A percentile compares a stretch with the other conserved stretches of the same genome.
These are phyloP conservation scores for Bos indicus DNA, from an alignment of 2,113 vertebrate species.

Conservation along the genomic window DNA sequence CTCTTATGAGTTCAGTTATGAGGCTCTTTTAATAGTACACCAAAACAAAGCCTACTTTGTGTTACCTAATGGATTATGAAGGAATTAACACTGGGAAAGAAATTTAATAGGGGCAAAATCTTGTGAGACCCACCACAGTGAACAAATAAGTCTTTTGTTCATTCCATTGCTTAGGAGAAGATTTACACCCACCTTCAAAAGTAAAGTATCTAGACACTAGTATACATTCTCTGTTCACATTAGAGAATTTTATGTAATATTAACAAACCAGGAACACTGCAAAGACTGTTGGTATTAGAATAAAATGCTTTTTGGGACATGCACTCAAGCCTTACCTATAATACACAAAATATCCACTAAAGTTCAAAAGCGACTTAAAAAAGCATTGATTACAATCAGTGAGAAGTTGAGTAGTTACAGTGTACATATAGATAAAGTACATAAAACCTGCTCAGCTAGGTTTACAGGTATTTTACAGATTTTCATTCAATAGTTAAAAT, in stretches of 20 bases:
- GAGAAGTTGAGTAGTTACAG: background rate
- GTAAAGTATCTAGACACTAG: background rate
- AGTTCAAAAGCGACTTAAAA: background rate
- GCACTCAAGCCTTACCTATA: background rate
- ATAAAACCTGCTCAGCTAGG: background rate
- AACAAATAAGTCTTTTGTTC: constrained; percentile 6
- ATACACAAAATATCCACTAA: background rate
- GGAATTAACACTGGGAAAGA: background rate
- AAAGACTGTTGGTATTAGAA: constrained; percentile 2
- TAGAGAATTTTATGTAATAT: background rate
- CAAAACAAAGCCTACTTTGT: constrained; percentile 30
- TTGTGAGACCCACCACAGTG: background rate
- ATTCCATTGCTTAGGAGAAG: constrained; percentile 7
- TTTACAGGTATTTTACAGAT: constrained; percentile 1
- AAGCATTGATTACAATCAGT: background rate
- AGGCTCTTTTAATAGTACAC: background rate
- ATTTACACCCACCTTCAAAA: constrained; percentile 24
- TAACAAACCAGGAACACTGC: background rate
- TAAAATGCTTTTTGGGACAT: background rate
- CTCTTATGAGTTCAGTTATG: constrained; percentile 12
- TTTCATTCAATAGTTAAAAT: constrained; percentile 27
- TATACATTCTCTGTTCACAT: background rate
- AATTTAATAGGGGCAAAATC: constrained; percentile 4
- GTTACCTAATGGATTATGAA: constrained; percentile 15
- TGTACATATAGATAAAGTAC: background rate